A percentile compares a stretch with the other conserved stretches of the same genome.
Conservation (phyloP, 1,140 invertebrate species). For the Drosophila hydei region DNA sequence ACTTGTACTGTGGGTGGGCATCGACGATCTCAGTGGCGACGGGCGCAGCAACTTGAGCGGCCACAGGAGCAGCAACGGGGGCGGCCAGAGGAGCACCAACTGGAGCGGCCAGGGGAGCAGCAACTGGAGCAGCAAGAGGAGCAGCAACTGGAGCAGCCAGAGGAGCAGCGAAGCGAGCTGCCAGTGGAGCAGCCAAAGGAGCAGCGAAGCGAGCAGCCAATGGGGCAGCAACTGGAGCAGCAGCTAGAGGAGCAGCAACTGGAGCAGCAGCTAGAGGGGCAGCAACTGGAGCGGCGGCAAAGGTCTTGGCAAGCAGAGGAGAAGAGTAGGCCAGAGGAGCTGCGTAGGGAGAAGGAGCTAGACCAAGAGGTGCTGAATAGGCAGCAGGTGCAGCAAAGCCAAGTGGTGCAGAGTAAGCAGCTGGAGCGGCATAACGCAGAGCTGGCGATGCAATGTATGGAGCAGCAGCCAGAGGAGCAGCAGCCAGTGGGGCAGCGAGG, state of each 20-base stretch:
- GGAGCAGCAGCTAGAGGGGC: slow-evolving; percentile 52
- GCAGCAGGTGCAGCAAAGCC: slow-evolving; percentile 60
- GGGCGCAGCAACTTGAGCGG: slow-evolving; percentile 56
- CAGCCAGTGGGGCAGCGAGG: slow-evolving; percentile 54
- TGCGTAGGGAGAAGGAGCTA: slow-evolving; percentile 44
- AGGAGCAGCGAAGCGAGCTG: slow-evolving; percentile 55
- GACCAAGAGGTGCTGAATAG: slow-evolving; percentile 60
- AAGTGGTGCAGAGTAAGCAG: slow-evolving; percentile 48
- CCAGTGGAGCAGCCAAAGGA: slow-evolving; percentile 32
- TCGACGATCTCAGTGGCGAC: slow-evolving; percentile 83
- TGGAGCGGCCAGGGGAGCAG: slow-evolving; percentile 64
- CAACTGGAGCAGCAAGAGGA: slow-evolving; percentile 43
- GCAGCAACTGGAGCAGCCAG: slow-evolving; percentile 26
- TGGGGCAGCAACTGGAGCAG: slow-evolving; percentile 53
- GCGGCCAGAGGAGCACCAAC: slow-evolving; percentile 76
- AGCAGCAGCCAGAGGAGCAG: slow-evolving; percentile 48
- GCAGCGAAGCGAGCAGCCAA: slow-evolving; percentile 56
- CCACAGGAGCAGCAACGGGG: slow-evolving; percentile 36
- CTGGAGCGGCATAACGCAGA: slow-evolving; percentile 21
- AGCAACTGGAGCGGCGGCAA: slow-evolving; percentile 13
- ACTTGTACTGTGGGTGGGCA: slow-evolving; percentile 86
- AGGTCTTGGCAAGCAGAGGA: slow-evolving; percentile 46
- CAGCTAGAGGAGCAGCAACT: slow-evolving; percentile 64
- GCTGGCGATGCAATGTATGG: slow-evolving; percentile 43
- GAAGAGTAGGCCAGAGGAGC: slow-evolving; percentile 46